Evolutionary conservation across 2,888 invertebrate species (phyloP), one percentile per base, ranked within the genome.

Genomic region (Aleiodes leptofemur): DNA sequence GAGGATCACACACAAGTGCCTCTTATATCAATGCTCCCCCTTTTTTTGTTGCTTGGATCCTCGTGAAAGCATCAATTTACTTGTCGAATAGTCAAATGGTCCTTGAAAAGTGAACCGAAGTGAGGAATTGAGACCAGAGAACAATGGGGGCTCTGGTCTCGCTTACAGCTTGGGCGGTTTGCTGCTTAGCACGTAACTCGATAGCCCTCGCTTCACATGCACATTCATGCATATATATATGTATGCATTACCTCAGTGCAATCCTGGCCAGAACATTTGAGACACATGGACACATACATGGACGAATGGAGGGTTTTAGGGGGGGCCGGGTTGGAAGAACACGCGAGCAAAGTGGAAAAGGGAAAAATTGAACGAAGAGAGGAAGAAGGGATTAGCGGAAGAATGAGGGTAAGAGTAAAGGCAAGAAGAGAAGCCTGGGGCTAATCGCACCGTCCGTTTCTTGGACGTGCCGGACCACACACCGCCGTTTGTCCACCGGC

Each of bases 381-480:
- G 80, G 78, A 78, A 79, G 77, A 82, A 82, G 79, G 79, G 74
- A 81, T 78, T 76, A 79, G 79, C 53, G 73, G 66, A 34, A 14
- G 57, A 50, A 66, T 59, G 56, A 50, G 68, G 53, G 72, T 11
- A 29, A 14, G 23, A 23, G 23, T 23, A 48, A 50, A 29, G 53
- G 68, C 64, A 66, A 73, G 76, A 66, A 73, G 76, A 77, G 80
- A 79, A 83, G 83, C 85, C 85, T 76, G 84, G 81, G 87, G 88
- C 88, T 88, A 88, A 88, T 88, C 88, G 86, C 88, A 85, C 83
- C 85, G 85, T 84, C 83, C 85, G 80, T 82, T 82, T 82, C 80
- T 81, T 82, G 85, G 83, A 85, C 85, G 83, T 83, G 85, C 79
- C 79, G 83, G 87, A 87, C 87, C 87, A 86, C 87, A 86, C 83